Conservation (phyloP, 2,113 vertebrate genomes). For the Chaetodon trifascialis region DNA sequence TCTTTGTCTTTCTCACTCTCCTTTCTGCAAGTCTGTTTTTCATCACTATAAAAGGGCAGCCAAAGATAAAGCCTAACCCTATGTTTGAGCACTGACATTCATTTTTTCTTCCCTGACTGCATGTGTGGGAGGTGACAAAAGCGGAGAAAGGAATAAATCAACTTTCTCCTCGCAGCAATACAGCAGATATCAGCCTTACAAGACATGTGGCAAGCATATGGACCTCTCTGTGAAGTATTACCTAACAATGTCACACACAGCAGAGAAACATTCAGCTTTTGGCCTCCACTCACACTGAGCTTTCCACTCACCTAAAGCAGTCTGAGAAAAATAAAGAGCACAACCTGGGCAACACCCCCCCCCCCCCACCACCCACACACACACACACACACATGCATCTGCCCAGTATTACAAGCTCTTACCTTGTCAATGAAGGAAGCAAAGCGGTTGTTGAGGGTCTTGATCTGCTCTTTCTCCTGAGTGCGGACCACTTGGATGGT, state of each 20-base stretch:
- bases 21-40: conserved; percentile 60
- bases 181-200: conserved; percentile 28
- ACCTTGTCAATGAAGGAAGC: conserved; percentile 96
- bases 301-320: not conserved
- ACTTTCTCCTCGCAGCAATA: conserved; percentile 35
- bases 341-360: not conserved
- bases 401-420: conserved; percentile 47
- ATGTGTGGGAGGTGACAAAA: conserved; percentile 48
- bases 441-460: conserved; percentile 92
- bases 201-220: conserved; percentile 65
- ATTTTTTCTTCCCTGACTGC: conserved; percentile 37
- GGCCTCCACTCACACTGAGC: not conserved
- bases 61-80: conserved; percentile 38
- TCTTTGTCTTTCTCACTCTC: conserved; percentile 22
- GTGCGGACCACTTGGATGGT: conserved; percentile 90
- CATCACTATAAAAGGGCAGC: conserved; percentile 66
- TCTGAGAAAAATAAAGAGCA: not conserved
- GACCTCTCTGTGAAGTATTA: conserved; percentile 1
- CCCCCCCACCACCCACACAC: too few relatives aligned
- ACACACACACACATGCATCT: not conserved
- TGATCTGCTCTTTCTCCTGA: conserved; percentile 97
- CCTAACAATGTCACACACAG: conserved; percentile 36
- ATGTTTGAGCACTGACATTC: conserved; percentile 8
- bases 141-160: conserved; percentile 37
- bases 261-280: not conserved